Evolutionary conservation across 1,140 invertebrate species (phyloP).

Genomic region (Cataglyphis hispanica): DNA sequence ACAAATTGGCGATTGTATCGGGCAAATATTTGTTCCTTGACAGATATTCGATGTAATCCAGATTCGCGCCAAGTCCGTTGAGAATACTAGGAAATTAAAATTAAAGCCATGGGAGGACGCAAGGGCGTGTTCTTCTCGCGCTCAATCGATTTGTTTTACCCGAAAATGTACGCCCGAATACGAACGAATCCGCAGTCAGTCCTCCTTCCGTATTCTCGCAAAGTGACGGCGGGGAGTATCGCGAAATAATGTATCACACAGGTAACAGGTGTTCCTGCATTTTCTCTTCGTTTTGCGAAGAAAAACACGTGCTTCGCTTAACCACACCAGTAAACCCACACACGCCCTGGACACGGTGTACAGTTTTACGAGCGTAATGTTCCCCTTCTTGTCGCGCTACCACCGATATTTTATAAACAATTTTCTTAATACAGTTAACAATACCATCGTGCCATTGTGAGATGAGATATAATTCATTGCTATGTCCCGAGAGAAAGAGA

Average conservation of each 20-base stretch:
- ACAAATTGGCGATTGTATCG: conserved; percentile 45
- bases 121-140: conserved; percentile 61
- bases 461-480: conserved; percentile 43
- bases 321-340: conserved; percentile 8
- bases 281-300: conserved; percentile 63
- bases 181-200: conserved; percentile 3
- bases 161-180: conserved; percentile 24
- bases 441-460: conserved; percentile 42
- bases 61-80: background rate
- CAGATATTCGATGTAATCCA: conserved; percentile 13
- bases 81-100: conserved; percentile 39
- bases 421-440: conserved; percentile 57
- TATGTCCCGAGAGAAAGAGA: background rate
- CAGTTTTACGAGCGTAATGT: background rate
- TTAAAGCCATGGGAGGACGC: conserved; percentile 21
- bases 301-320: conserved; percentile 65
- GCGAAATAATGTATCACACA: conserved; percentile 55
- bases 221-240: conserved; percentile 34
- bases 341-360: background rate
- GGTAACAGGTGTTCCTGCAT: conserved; percentile 64
- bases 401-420: conserved; percentile 52
- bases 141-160: conserved; percentile 49
- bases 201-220: conserved; percentile 24
- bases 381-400: conserved; percentile 16
- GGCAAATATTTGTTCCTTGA: conserved; percentile 25